Evolutionary conservation across 1,140 invertebrate genomes (phyloP), one percentile per base, ranked within the genome.

Genomic region (Drosophila quadrilineata): DNA sequence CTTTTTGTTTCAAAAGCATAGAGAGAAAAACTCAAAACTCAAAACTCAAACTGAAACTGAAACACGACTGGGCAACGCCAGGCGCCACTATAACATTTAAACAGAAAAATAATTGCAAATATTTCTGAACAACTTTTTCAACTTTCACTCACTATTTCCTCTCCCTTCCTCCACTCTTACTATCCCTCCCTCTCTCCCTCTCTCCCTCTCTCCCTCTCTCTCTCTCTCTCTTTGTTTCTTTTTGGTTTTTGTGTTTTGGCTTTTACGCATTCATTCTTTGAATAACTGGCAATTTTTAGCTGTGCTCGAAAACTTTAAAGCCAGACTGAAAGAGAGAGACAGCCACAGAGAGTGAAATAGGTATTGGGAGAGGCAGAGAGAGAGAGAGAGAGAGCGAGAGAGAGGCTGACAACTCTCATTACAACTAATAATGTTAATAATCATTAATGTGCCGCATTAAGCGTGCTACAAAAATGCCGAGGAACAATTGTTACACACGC

Each of bases 91-190:
- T 82, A 69, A 63, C 76, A 82, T 82, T 82, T 82, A 75, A 82
- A 82, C 72, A 82, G 68, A 82, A 82, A 82, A 82, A 82, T 82
- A 82, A 82, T 82, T 82, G 68, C 71, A 58, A 75, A 82, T 82
- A 75, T 75, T 82, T 80, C 52, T 72, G 35, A 56, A 43, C n/a
- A 82, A 82, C 68, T 72, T 82, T 82, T 82, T 75, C 68, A 68
- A 82, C 71, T 75, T 80, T 82, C 59, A 53, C 74, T 77, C 57
- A 24, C 21, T 22, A 56, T 46, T 63, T 24, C 43, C 53, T 35
- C 49, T 36, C 38, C 14, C 46, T 57, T 64, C n/a, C n/a, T n/a
- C n/a, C n/a, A n/a, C n/a, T n/a, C n/a, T n/a, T n/a, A n/a, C n/a
- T n/a, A n/a, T n/a, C n/a, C n/a, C n/a, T n/a, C n/a, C n/a, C n/a